Conservation (phyloP, 53 echinoderm and acorn worm genomes). For the Holothuria leucospilota region DNA sequence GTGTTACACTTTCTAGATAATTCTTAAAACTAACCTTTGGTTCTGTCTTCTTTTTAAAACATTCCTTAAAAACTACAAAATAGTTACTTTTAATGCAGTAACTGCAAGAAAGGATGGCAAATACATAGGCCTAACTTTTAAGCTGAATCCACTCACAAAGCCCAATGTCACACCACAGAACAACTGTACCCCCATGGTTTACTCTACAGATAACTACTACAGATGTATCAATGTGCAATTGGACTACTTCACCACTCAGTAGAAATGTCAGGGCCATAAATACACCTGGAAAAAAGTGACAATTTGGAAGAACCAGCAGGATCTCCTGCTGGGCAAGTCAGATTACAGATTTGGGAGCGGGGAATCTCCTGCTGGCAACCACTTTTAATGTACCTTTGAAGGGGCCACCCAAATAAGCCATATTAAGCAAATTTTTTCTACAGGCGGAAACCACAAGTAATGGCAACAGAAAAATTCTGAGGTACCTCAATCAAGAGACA, state of each 20-base stretch:
- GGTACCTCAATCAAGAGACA: not conserved
- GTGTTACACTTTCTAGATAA: too few relatives aligned
- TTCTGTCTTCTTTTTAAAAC: too few relatives aligned
- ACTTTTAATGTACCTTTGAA: conserved; percentile 3
- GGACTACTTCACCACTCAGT: not conserved
- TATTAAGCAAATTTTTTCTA: not conserved
- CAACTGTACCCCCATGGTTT: too few relatives aligned
- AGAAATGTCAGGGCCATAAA: not conserved
- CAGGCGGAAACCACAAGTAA: not conserved
- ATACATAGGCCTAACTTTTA: too few relatives aligned
- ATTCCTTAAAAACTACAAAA: too few relatives aligned
- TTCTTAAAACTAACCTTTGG: too few relatives aligned
- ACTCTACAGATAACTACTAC: too few relatives aligned
- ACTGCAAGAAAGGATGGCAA: too few relatives aligned
- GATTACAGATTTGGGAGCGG: not conserved
- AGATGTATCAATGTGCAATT: too few relatives aligned
- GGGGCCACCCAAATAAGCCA: conserved; percentile 21
- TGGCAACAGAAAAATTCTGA: not conserved
- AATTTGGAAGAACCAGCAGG: not conserved
- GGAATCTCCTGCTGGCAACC: conserved; percentile 10
- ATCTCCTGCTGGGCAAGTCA: conserved; percentile 5
- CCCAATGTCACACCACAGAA: too few relatives aligned
- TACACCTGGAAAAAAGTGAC: not conserved
- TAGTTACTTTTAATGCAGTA: too few relatives aligned
- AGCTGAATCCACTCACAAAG: too few relatives aligned